A percentile compares a stretch with the other conserved stretches of the same genome.
These are phyloP conservation scores for Amphiura filiformis DNA, from an alignment of 35 echinoderm and acorn worm genomes.

Conservation along the genomic window DNA sequence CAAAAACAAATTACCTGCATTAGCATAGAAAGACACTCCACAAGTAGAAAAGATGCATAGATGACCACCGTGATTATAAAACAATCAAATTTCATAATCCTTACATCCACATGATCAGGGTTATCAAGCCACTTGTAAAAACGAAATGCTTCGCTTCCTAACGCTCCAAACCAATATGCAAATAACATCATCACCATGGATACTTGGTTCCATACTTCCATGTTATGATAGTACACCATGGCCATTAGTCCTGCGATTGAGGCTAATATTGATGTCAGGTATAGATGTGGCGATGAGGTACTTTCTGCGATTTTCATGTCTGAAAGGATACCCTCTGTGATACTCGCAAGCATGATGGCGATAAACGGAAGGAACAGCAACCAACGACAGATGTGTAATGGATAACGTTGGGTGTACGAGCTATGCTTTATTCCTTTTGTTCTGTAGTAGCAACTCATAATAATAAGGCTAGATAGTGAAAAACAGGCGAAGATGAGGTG, in stretches of 20 bases:
- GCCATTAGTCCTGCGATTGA: conserved; percentile 36
- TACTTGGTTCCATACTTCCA: conserved; percentile 59
- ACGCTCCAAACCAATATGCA: conserved; percentile 46
- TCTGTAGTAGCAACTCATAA: not conserved
- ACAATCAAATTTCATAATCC: conserved; percentile 46
- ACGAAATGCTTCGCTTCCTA: conserved; percentile 4
- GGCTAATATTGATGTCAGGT: conserved; percentile 45
- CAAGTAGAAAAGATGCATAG: conserved; percentile 49
- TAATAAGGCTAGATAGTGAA: not conserved
- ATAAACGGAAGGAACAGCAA: conserved; percentile 13
- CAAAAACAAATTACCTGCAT: conserved; percentile 57
- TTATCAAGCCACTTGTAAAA: conserved; percentile 47
- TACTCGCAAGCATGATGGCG: not conserved
- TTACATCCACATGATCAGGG: conserved; percentile 5
- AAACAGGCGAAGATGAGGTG: not conserved
- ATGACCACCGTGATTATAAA: conserved; percentile 26
- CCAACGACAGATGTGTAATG: conserved; percentile 3
- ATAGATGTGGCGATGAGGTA: conserved; percentile 48
- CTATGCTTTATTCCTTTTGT: not conserved
- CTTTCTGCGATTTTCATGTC: conserved; percentile 25
- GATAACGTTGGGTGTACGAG: conserved; percentile 12
- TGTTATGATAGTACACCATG: conserved; percentile 64
- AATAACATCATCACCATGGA: conserved; percentile 47
- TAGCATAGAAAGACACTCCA: conserved; percentile 48
- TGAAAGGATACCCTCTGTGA: conserved; percentile 59